These are phyloP conservation scores for Chondrosia reniformis DNA, from an alignment of 37 sponge, comb jelly and placozoan species.

Conservation along the genomic window DNA sequence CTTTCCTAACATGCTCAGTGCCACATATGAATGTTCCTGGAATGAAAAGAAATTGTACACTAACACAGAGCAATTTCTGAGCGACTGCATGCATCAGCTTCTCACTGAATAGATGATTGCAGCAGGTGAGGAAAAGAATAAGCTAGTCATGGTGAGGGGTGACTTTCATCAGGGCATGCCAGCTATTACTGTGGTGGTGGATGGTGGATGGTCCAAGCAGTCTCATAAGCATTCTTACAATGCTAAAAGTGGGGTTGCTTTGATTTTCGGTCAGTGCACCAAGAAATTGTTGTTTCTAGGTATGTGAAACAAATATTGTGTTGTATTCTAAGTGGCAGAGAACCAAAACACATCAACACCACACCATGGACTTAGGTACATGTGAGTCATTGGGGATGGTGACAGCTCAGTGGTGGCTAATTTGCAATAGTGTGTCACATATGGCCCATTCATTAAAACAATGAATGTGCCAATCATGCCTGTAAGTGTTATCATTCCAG, in stretches of 20 bases:
- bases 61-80: not conserved
- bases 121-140: not conserved
- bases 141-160: not conserved
- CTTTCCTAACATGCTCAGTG: not conserved
- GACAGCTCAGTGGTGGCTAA: not conserved
- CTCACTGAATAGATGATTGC: not conserved
- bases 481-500: not conserved
- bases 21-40: not conserved
- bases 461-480: not conserved
- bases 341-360: no score
- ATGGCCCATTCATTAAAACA: not conserved
- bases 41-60: not conserved
- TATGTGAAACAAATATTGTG: no score
- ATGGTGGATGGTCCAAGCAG: slow-evolving; percentile 8
- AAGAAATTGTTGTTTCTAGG: no score
- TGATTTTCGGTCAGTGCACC: no score
- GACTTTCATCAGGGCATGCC: not conserved
- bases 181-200: not conserved
- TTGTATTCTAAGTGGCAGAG: no score
- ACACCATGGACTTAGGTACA: no score
- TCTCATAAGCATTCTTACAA: slow-evolving; percentile 18
- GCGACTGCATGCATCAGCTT: not conserved
- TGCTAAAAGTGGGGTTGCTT: no score
- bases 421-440: not conserved
- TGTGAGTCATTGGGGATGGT: not conserved